Evolutionary conservation across 2,113 vertebrate genomes (phyloP).

Genomic region (Aythya baeri): DNA sequence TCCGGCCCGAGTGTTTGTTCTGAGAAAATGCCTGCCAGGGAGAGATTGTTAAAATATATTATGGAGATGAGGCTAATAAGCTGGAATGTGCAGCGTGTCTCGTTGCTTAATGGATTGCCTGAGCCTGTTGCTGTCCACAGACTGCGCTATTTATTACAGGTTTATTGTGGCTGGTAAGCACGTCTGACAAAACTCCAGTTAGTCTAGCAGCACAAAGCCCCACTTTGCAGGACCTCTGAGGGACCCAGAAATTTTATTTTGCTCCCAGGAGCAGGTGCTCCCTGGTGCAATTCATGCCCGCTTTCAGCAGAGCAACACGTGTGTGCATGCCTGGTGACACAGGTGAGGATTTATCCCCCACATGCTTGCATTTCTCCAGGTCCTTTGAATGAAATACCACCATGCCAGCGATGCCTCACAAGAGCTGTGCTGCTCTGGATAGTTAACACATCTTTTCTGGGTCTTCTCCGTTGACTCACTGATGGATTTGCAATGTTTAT

Average conservation of each 20-base stretch:
- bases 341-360: background rate
- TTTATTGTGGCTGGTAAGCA: slow-evolving; percentile 14
- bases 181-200: background rate
- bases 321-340: accelerated
- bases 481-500: slow-evolving; percentile 21
- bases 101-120: background rate
- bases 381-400: background rate
- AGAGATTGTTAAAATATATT: slow-evolving; percentile 24
- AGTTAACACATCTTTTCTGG: background rate
- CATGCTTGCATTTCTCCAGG: accelerated
- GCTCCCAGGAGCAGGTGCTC: background rate
- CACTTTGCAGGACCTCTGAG: background rate
- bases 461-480: background rate
- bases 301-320: background rate
- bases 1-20: background rate
- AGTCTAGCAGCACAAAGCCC: background rate
- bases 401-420: accelerated
- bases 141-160: background rate
- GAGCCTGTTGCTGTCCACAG: slow-evolving; percentile 2
- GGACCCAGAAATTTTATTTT: background rate
- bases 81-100: slow-evolving; percentile 10
- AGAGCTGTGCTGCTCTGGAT: accelerated
- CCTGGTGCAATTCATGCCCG: background rate
- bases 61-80: slow-evolving; percentile 41
- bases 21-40: slow-evolving; percentile 36